Percentiles rank a stretch among this genome's conserved stretches.
These are phyloP conservation scores for Tanytarsus gracilentus DNA, from an alignment of 2,888 invertebrate species.

Conservation along the genomic window DNA sequence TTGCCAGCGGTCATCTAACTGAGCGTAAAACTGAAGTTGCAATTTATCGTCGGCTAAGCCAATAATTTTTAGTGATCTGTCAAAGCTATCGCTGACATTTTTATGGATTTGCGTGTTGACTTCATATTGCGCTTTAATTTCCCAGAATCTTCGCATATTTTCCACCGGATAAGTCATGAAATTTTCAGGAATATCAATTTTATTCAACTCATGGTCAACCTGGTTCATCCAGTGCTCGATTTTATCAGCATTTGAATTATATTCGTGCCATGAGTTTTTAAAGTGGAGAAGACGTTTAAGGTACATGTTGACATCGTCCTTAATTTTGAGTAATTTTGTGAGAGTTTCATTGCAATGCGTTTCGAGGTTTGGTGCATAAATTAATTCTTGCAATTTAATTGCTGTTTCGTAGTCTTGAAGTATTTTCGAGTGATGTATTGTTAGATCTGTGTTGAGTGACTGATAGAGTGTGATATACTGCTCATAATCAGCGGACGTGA, in stretches of 20 bases:
- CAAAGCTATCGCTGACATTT: conserved; percentile 63
- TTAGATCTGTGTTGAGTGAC: conserved; percentile 67
- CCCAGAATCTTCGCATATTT: conserved; percentile 78
- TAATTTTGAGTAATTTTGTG: conserved; percentile 60
- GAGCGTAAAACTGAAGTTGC: conserved; percentile 67
- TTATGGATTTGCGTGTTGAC: conserved; percentile 67
- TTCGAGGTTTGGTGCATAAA: conserved; percentile 65
- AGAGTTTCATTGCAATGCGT: conserved; percentile 63
- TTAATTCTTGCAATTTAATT: conserved; percentile 61
- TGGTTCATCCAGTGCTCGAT: conserved; percentile 67
- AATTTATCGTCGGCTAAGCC: conserved; percentile 77
- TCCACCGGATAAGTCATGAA: conserved; percentile 54
- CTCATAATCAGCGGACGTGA: conserved; percentile 75
- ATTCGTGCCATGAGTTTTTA: conserved; percentile 67
- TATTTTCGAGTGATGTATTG: conserved; percentile 70
- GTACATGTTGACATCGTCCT: conserved; percentile 66
- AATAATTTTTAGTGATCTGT: conserved; percentile 66
- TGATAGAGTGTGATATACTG: conserved; percentile 77
- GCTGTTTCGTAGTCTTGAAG: conserved; percentile 63
- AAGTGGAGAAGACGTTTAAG: conserved; percentile 63
- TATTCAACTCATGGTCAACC: conserved; percentile 60
- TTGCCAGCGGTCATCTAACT: conserved; percentile 69
- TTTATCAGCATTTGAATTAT: conserved; percentile 62
- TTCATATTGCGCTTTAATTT: conserved; percentile 78
- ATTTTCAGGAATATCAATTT: conserved; percentile 54